These are phyloP conservation scores for Tetramorium parvispinum DNA, from an alignment of 1,140 invertebrate genomes.

Conservation along the genomic window DNA sequence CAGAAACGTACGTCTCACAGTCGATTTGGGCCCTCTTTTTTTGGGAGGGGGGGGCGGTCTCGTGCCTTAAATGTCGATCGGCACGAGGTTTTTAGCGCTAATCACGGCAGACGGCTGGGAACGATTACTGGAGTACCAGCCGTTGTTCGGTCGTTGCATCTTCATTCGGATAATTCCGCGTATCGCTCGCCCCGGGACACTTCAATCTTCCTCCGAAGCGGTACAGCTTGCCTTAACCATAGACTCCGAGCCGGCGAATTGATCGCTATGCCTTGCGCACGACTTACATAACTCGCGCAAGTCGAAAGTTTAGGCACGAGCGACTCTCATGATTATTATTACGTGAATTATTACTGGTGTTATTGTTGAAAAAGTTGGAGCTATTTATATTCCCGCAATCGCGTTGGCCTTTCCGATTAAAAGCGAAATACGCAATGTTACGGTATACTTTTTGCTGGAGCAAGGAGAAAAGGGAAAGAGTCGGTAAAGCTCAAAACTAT, in stretches of 20 bases:
- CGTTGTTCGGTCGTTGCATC: slow-evolving; percentile 64
- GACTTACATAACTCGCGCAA: slow-evolving; percentile 54
- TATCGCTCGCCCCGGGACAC: slow-evolving; percentile 46
- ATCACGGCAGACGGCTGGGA: slow-evolving; percentile 18
- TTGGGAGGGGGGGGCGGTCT: background rate
- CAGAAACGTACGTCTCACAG: slow-evolving; percentile 17
- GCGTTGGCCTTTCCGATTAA: background rate
- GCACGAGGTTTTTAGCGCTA: slow-evolving; percentile 59
- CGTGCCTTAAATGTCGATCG: background rate
- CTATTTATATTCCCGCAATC: slow-evolving; percentile 17
- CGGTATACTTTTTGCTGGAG: background rate
- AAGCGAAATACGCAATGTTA: background rate
- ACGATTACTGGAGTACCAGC: slow-evolving; percentile 7
- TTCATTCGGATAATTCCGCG: slow-evolving; percentile 53
- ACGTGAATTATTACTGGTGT: slow-evolving; percentile 4
- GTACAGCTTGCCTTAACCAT: slow-evolving; percentile 52
- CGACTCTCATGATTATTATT: slow-evolving; percentile 49
- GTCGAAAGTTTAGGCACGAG: slow-evolving; percentile 52
- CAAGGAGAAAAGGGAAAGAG: background rate
- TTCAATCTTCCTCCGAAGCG: slow-evolving; percentile 47
- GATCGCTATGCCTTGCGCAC: slow-evolving; percentile 48
- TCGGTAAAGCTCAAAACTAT: background rate
- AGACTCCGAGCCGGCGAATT: slow-evolving; percentile 47
- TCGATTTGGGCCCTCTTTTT: background rate
- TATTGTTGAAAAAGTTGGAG: slow-evolving; percentile 5